Evolutionary conservation across 1,140 invertebrate species (phyloP), one percentile per base, ranked within the genome.

Genomic region (Leptopilina clavipes): DNA sequence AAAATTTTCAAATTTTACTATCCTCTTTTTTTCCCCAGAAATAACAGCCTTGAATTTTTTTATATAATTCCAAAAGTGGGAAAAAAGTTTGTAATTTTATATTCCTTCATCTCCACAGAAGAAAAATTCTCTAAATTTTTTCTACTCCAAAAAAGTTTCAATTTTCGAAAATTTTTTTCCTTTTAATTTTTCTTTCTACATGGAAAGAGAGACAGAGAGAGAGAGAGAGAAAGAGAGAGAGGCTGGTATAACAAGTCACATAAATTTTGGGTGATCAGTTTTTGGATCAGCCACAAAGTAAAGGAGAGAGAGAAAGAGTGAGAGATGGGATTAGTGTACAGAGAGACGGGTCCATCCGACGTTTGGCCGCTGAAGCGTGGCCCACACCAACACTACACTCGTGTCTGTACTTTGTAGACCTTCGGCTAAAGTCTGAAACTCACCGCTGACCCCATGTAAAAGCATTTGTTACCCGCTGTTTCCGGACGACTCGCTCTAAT

Each of bases 401-500:
- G 37, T 59, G 56, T 59, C 19, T n/a, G 56, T 65, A 65, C 59
- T 65, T 65, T 65, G 59, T 65, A 65, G 59, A 65, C 59, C 52
- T 65, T 48, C 14, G 25, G 52, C 59, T 65, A 31, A 31, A 65
- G 22, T 65, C 59, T 65, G 59, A 65, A 65, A 65, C 56, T 59
- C 19, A 59, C 10, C 19, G 56, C 56, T 59, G 56, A 59, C 59
- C 59, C 59, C 59, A 65, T 65, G 59, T 65, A 65, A 65, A 65
- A 65, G 59, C 59, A 65, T 65, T 65, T 31, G 59, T 59, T 59
- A 59, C 56, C 56, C 56, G 56, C 56, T 65, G 59, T 65, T 65
- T 65, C 59, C 25, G 25, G 59, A 31, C 22, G 59, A 65, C 59
- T 65, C 59, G 22, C 59, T 65, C 12, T 65, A 65, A 65, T 31